Evolutionary conservation across 2,888 invertebrate genomes (phyloP).

Genomic region (Diarsia dahlii): DNA sequence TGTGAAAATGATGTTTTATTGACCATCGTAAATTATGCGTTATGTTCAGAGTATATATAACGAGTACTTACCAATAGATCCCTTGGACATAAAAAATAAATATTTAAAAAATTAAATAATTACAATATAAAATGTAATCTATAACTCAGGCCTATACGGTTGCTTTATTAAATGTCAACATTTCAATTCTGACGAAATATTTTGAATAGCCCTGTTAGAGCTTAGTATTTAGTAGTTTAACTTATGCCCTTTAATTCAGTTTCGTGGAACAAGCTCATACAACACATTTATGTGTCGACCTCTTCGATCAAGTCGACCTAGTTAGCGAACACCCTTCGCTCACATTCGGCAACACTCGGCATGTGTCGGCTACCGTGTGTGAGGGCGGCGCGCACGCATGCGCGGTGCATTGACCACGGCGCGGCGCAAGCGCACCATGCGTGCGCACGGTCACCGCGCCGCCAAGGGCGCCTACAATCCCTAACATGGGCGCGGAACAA

Average conservation of each 20-base stretch:
- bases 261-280: conserved; percentile 41
- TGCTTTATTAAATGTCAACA: not conserved
- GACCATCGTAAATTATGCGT: conserved; percentile 27
- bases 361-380: conserved; percentile 37
- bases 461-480: conserved; percentile 90
- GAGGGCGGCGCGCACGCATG: conserved; percentile 55
- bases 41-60: not conserved
- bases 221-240: conserved; percentile 34
- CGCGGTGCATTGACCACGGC: conserved; percentile 66
- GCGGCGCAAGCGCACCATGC: conserved; percentile 65
- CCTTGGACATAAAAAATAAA: no score
- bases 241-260: conserved; percentile 51
- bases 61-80: not conserved
- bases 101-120: no score
- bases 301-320: conserved; percentile 55
- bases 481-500: conserved; percentile 70
- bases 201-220: not conserved
- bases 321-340: conserved; percentile 55
- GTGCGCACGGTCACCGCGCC: conserved; percentile 77
- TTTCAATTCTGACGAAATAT: conserved; percentile 26
- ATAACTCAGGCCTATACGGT: not conserved
- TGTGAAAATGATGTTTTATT: conserved; percentile 47
- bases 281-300: conserved; percentile 57
- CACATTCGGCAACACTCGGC: conserved; percentile 51
- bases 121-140: not conserved